Evolutionary conservation across 2,888 invertebrate species (phyloP).

Genomic region (Scaptomyza parva): DNA sequence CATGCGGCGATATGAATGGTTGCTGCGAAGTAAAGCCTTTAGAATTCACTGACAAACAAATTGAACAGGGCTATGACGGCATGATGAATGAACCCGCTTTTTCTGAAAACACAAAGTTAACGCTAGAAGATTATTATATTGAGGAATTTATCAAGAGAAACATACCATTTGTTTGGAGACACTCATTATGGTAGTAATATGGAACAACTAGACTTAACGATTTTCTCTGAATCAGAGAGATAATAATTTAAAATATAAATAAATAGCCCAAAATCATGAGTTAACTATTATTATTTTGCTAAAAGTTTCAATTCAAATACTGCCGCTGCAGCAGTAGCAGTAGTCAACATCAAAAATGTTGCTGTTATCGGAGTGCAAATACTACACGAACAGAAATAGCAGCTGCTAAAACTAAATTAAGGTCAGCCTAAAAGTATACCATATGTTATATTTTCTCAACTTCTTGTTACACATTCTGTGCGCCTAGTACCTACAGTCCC

Average conservation of each 20-base stretch:
- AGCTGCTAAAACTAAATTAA: too few species aligned
- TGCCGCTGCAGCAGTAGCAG: too few species aligned
- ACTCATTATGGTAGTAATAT: slow-evolving; percentile 9
- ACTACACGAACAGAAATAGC: too few species aligned
- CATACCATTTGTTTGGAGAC: background rate
- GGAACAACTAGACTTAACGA: background rate
- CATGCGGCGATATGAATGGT: slow-evolving; percentile 93
- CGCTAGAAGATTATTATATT: slow-evolving; percentile 11
- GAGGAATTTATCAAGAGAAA: slow-evolving; percentile 16
- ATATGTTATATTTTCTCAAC: too few species aligned
- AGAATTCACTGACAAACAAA: slow-evolving; percentile 7
- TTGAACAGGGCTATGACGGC: slow-evolving; percentile 41
- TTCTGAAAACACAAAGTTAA: slow-evolving; percentile 33
- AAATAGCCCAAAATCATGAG: background rate
- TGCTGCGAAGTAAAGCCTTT: slow-evolving; percentile 87
- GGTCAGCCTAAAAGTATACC: too few species aligned
- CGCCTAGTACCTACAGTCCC: too few species aligned
- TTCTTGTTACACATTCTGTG: too few species aligned
- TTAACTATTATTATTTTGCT: too few species aligned
- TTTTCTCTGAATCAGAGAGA: background rate
- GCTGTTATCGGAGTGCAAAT: too few species aligned
- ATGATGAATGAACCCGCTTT: slow-evolving; percentile 44
- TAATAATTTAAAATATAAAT: background rate
- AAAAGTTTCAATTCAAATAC: too few species aligned
- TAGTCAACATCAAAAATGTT: too few species aligned